phyloP scores from a whole-genome alignment of 2,888 invertebrate genomes.

The Furcula furcula region DNA sequence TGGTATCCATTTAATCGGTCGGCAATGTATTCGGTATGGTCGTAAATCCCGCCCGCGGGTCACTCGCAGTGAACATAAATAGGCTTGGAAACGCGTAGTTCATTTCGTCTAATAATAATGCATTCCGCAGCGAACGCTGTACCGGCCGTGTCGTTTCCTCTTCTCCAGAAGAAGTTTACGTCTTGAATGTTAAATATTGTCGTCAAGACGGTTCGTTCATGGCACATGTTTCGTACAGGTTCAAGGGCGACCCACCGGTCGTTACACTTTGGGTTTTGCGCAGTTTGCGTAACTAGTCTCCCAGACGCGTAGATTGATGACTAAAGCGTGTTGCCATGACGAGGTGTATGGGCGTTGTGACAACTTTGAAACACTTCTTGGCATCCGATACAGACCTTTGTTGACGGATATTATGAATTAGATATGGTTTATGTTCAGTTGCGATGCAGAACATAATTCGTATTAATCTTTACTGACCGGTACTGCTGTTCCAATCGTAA shows the following conservation, averaged over 20 bases:
- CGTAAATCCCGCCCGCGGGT: slow-evolving; percentile 8
- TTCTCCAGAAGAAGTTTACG: slow-evolving; percentile 36
- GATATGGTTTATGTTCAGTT: slow-evolving; percentile 7
- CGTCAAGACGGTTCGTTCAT: slow-evolving; percentile 31
- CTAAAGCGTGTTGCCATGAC: slow-evolving; percentile 32
- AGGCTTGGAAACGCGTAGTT: slow-evolving; percentile 12
- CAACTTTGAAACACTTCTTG: slow-evolving; percentile 17
- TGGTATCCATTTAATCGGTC: neutral
- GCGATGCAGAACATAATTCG: neutral
- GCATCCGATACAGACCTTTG: slow-evolving; percentile 10
- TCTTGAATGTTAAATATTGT: slow-evolving; percentile 42
- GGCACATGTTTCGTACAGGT: slow-evolving; percentile 46
- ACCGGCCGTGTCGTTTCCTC: slow-evolving; percentile 36
- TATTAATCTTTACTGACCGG: too few relatives aligned
- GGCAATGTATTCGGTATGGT: slow-evolving; percentile 12
- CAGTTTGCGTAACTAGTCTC: slow-evolving; percentile 39
- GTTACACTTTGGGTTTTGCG: slow-evolving; percentile 59
- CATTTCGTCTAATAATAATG: slow-evolving; percentile 34
- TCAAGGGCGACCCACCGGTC: slow-evolving; percentile 61
- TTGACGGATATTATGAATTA: slow-evolving; percentile 5
- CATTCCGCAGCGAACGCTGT: slow-evolving; percentile 33
- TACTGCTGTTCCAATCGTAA: too few relatives aligned
- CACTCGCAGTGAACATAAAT: slow-evolving; percentile 12
- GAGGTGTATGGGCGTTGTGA: slow-evolving; percentile 18
- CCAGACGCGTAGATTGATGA: slow-evolving; percentile 47